Evolutionary conservation across 2,888 invertebrate species (phyloP), one percentile per base, ranked within the genome.

Genomic region (Lysandra coridon): DNA sequence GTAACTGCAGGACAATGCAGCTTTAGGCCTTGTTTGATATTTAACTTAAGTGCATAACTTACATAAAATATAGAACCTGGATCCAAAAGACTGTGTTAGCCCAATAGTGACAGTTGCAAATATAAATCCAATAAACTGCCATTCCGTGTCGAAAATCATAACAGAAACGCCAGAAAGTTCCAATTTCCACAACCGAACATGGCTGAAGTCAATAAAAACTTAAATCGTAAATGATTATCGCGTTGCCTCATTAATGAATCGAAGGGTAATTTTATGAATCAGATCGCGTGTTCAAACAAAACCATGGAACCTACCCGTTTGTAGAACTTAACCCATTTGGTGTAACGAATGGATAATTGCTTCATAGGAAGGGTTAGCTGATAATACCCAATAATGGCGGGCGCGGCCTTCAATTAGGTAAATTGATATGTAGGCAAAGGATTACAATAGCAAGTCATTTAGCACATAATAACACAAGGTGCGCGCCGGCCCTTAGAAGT

Each of bases 271-370:
- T 76, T 74, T 74, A 80, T 78, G 80, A 80, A 81, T 81, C 80
- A 85, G 86, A 90, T 92, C 89, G 91, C 91, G 91, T 92, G 92
- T 86, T 82, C 84, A 82, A 83, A 83, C 82, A 81, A 86, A 84
- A 83, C 75, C 79, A 62, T 79, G 64, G 84, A 91, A 90, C 86
- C 69, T 69, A 69, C 69, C 69, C 33, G 30, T 69, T 69, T 69
- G 69, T 69, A 37, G 64, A 91, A 90, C 86, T 85, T 84, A 78
- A 88, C 85, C 90, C 89, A 91, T 91, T 91, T 91, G 82, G 82
- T 83, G 84, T 89, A 91, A 91, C 89, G 87, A 82, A 87, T 87
- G 87, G 88, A 89, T 92, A 92, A 93, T 92, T 91, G 88, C 92
- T 92, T 88, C 87, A 91, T 89, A 85, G 88, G 81, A 89, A 91